Conservation (phyloP, 2,113 vertebrate species). For the Laticauda laticaudata region DNA sequence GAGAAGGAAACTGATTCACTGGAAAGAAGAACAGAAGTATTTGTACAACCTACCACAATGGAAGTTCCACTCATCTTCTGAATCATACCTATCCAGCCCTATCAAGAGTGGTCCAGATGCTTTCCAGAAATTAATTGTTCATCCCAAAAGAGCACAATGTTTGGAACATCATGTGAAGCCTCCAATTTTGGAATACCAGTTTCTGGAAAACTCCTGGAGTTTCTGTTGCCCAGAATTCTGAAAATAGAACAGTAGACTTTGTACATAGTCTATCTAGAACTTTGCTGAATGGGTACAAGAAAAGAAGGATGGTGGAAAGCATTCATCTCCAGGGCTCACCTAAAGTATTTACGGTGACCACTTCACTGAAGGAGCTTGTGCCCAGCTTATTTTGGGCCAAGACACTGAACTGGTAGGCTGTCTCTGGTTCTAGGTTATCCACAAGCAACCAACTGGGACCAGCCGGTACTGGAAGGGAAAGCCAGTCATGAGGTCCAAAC, state of each 20-base stretch:
- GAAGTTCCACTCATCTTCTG: background rate
- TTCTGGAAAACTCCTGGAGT: background rate
- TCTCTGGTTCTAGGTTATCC: constrained; percentile 91
- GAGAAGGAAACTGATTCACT: background rate
- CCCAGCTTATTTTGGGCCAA: constrained; percentile 98
- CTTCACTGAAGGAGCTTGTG: constrained; percentile 98
- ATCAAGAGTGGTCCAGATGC: background rate
- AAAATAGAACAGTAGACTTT: background rate
- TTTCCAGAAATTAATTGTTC: background rate
- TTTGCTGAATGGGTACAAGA: background rate
- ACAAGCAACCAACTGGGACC: constrained; percentile 90
- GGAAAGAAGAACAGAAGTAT: background rate
- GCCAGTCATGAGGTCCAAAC: constrained; percentile 96
- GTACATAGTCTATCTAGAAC: background rate
- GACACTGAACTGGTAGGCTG: constrained; percentile 98
- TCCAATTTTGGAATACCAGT: background rate
- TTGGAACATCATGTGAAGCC: background rate
- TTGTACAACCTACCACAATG: background rate
- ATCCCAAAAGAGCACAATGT: background rate
- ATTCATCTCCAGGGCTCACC: constrained; percentile 69
- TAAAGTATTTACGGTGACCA: constrained; percentile 98
- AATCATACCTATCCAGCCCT: background rate
- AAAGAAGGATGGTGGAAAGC: background rate
- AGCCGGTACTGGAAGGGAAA: constrained; percentile 88
- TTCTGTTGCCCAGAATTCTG: background rate